These are phyloP conservation scores for Criorhina ranunculi DNA, from an alignment of 2,888 invertebrate species.

Conservation along the genomic window DNA sequence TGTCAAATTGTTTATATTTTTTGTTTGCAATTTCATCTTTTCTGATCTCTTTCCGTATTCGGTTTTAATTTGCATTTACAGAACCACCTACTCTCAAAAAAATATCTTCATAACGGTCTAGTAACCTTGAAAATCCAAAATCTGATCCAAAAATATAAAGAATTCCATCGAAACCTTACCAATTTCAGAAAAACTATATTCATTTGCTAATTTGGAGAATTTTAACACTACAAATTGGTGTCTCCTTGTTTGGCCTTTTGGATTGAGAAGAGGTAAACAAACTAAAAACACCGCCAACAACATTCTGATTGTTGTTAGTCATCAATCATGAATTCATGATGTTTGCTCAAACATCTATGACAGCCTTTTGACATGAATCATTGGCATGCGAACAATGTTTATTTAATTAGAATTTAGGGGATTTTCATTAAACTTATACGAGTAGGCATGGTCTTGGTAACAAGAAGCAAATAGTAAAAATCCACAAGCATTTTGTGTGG, in stretches of 20 bases:
- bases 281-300: conserved; percentile 51
- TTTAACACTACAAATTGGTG: conserved; percentile 13
- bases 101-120: neutral
- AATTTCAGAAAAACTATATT: conserved; percentile 10
- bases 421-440: neutral
- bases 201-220: neutral
- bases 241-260: conserved; percentile 42
- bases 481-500: too few relatives aligned
- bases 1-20: neutral
- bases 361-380: conserved; percentile 11
- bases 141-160: neutral
- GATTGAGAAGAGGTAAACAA: conserved; percentile 36
- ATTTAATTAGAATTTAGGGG: neutral
- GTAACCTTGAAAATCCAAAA: neutral
- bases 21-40: neutral
- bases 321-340: conserved; percentile 27
- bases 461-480: neutral
- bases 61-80: neutral
- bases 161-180: conserved; percentile 14
- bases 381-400: neutral
- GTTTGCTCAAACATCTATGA: conserved; percentile 7
- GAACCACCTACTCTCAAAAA: neutral
- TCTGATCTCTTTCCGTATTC: neutral
- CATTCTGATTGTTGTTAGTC: conserved; percentile 32
- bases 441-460: neutral